Percentiles rank a stretch among this genome's conserved stretches.
Evolutionary conservation across 2,888 invertebrate species (phyloP).

Genomic region (Xestia ashworthii): DNA sequence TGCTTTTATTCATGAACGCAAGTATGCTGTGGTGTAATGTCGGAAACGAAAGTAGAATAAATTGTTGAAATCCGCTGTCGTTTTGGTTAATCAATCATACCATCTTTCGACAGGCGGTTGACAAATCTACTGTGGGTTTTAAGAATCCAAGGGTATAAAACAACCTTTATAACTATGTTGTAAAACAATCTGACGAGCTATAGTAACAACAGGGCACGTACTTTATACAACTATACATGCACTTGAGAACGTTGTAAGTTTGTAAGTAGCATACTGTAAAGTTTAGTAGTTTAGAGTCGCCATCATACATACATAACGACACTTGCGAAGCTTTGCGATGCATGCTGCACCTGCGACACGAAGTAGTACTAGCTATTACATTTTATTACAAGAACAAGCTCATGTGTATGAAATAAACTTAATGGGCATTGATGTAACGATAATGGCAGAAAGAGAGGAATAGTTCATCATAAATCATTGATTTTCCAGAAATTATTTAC

Average conservation of each 20-base stretch:
- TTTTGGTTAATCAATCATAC: background rate
- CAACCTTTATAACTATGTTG: background rate
- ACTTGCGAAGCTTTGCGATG: slow-evolving; percentile 11
- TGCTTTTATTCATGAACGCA: background rate
- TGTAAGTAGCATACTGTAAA: slow-evolving; percentile 28
- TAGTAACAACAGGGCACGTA: background rate
- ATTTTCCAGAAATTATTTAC: background rate
- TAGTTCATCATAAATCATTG: background rate
- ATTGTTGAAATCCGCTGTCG: background rate
- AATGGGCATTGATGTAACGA: background rate
- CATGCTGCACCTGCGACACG: slow-evolving; percentile 23
- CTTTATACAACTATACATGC: background rate
- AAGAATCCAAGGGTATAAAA: background rate
- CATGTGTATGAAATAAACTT: background rate
- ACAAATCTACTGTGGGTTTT: background rate
- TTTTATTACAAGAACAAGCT: slow-evolving; percentile 7
- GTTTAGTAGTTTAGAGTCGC: slow-evolving; percentile 19
- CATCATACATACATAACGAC: slow-evolving; percentile 22
- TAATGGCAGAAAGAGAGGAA: background rate
- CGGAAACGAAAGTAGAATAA: background rate
- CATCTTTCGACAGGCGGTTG: background rate
- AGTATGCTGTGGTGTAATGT: background rate
- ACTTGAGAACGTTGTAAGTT: background rate
- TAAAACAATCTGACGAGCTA: background rate
- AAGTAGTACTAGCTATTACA: slow-evolving; percentile 17